phyloP scores from a whole-genome alignment of 2,888 invertebrate species.

The Gymnocheta viridis region DNA sequence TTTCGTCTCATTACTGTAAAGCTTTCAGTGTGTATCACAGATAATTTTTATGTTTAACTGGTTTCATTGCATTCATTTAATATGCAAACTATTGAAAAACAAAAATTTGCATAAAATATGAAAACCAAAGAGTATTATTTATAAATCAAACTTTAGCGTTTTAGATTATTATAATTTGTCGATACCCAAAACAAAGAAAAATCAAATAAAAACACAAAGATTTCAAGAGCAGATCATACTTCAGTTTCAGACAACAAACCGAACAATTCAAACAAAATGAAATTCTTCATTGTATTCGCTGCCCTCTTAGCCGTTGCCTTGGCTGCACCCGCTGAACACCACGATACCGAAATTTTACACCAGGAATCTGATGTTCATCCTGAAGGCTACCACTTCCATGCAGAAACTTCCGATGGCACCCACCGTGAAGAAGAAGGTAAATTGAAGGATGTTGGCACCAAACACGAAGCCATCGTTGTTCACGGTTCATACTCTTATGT shows the following conservation, averaged over 20 bases:
- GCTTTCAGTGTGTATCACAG: too few relatives aligned
- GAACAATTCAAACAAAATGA: slow-evolving; percentile 71
- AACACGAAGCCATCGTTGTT: slow-evolving; percentile 72
- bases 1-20: neutral
- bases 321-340: slow-evolving; percentile 71
- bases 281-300: slow-evolving; percentile 79
- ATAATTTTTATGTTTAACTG: neutral
- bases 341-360: slow-evolving; percentile 83
- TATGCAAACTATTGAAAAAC: neutral
- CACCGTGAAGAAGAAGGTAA: slow-evolving; percentile 70
- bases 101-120: neutral
- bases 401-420: slow-evolving; percentile 74
- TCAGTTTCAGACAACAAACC: slow-evolving; percentile 5
- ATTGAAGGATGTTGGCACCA: slow-evolving; percentile 75
- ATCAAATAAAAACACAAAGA: slow-evolving; percentile 5
- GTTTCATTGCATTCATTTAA: neutral
- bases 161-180: neutral
- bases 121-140: neutral
- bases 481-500: slow-evolving; percentile 72
- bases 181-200: neutral
- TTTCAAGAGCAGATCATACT: neutral
- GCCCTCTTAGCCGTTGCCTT: slow-evolving; percentile 78
- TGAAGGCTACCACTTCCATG: slow-evolving; percentile 83
- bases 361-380: slow-evolving; percentile 83
- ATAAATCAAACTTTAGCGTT: neutral